These are phyloP conservation scores for Nomada ruficornis DNA, from an alignment of 2,888 invertebrate genomes.

Conservation along the genomic window DNA sequence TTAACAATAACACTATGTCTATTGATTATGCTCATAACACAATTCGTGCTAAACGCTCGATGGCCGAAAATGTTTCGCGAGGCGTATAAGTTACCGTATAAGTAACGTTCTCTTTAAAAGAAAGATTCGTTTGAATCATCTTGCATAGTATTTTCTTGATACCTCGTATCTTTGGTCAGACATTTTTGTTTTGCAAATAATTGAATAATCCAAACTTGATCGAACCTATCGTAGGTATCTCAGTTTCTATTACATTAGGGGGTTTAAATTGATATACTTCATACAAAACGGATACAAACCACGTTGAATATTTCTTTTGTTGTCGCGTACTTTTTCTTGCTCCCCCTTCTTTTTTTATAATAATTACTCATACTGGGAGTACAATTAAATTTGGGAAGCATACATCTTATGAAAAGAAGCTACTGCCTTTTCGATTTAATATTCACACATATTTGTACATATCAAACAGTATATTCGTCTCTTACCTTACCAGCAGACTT, in stretches of 20 bases:
- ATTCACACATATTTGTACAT: constrained; percentile 35
- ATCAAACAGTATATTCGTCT: constrained; percentile 33
- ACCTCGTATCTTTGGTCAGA: background rate
- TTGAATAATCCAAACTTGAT: no score
- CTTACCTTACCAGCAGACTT: constrained; percentile 13
- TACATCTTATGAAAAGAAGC: constrained; percentile 30
- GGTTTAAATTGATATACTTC: constrained; percentile 21
- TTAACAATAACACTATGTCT: no score
- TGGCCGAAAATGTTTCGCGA: no score
- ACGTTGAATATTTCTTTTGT: constrained; percentile 26
- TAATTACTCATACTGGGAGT: constrained; percentile 16
- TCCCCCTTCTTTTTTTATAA: constrained; percentile 7
- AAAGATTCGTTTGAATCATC: background rate
- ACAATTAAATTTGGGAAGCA: constrained; percentile 29
- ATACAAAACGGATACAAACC: constrained; percentile 39
- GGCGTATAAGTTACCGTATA: no score
- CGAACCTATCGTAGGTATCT: no score
- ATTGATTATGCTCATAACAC: no score
- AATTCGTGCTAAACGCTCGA: no score
- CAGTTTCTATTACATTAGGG: background rate
- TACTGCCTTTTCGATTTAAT: constrained; percentile 4
- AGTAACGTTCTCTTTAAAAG: no score
- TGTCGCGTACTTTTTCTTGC: constrained; percentile 11
- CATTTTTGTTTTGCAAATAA: background rate
- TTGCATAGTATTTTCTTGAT: background rate